Evolutionary conservation across 2,888 invertebrate genomes (phyloP).

Genomic region (Drosophila subsilvestris): DNA sequence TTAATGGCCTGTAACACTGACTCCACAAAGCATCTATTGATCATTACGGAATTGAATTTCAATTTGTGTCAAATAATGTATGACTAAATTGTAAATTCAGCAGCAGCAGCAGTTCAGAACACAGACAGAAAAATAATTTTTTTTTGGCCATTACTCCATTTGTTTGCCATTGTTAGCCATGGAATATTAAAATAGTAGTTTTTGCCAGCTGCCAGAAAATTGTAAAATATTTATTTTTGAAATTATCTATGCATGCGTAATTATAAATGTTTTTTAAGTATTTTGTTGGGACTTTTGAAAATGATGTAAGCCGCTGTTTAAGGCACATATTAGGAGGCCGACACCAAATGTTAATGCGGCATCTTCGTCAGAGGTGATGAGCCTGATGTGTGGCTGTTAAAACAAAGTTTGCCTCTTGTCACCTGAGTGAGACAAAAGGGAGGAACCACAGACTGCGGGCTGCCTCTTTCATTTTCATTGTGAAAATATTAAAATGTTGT

Average conservation of each 20-base stretch:
- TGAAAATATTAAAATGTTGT: conserved; percentile 55
- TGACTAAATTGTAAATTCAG: not conserved
- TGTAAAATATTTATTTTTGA: too few relatives aligned
- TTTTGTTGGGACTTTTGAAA: conserved; percentile 40
- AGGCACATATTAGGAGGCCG: conserved; percentile 19
- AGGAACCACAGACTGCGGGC: conserved; percentile 7
- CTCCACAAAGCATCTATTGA: not conserved
- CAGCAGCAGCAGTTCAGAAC: too few relatives aligned
- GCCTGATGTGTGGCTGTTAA: conserved; percentile 3
- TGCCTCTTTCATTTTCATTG: conserved; percentile 8
- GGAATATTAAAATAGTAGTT: not conserved
- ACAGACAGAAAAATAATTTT: too few relatives aligned
- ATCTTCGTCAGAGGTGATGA: not conserved
- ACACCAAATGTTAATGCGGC: conserved; percentile 16
- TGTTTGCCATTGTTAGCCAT: not conserved
- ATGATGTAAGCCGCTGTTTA: conserved; percentile 63
- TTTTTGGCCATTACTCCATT: too few relatives aligned
- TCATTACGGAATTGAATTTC: not conserved
- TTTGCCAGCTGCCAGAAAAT: not conserved
- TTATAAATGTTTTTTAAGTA: not conserved
- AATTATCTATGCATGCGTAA: not conserved
- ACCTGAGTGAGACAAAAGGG: not conserved
- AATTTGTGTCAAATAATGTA: not conserved
- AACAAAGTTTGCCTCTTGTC: conserved; percentile 26
- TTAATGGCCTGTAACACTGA: not conserved